Conservation (phyloP, 2,113 vertebrate species). For the Lepidothrix coronata region DNA sequence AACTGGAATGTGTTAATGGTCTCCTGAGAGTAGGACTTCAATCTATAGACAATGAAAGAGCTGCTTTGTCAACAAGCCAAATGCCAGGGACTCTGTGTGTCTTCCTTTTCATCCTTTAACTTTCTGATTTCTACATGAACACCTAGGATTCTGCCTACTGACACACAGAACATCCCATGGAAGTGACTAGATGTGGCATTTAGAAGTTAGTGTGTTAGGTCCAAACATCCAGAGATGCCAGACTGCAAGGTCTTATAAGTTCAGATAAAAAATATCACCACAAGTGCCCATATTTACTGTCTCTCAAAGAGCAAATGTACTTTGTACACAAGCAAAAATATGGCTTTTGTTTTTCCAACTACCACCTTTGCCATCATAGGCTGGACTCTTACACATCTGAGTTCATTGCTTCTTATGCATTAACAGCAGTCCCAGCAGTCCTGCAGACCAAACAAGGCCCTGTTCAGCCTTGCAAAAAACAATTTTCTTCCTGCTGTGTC, state of each 20-base stretch:
- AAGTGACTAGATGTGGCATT: background rate
- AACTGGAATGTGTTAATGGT: background rate
- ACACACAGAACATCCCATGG: background rate
- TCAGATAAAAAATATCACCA: background rate
- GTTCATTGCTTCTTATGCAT: background rate
- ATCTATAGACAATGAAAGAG: background rate
- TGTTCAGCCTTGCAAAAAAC: background rate
- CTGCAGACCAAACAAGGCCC: background rate
- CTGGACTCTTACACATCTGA: background rate
- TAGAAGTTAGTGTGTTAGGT: background rate
- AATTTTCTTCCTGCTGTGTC: background rate
- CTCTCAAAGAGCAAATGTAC: background rate
- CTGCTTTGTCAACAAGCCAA: background rate
- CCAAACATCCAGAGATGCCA: background rate
- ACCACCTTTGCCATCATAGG: background rate
- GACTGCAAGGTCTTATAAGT: background rate
- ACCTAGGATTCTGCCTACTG: background rate
- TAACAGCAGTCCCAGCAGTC: background rate
- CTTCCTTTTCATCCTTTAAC: background rate
- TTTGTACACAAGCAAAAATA: background rate
- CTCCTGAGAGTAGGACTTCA: background rate
- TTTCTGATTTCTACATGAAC: background rate
- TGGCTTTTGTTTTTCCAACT: background rate
- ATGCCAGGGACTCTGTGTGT: background rate
- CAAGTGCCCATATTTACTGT: background rate